These are phyloP conservation scores for Berghia stephanieae DNA, from an alignment of 1,140 invertebrate species.

Conservation along the genomic window DNA sequence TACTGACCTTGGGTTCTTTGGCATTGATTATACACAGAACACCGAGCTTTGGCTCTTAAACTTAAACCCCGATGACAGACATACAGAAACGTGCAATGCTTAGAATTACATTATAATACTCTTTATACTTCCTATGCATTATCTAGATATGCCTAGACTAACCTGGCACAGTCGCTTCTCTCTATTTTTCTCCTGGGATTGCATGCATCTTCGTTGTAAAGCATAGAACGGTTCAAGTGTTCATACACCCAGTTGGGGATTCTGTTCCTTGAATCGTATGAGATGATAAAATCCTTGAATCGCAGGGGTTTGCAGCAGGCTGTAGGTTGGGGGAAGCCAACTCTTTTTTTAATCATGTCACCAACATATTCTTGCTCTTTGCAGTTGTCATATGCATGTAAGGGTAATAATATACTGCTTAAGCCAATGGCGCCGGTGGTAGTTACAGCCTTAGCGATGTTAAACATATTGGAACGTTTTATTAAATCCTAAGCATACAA, in stretches of 20 bases:
- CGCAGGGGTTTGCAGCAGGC: conserved; percentile 35
- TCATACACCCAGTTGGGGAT: conserved; percentile 31
- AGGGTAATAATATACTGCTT: too few relatives aligned
- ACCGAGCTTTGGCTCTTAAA: too few relatives aligned
- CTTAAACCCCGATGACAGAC: background rate
- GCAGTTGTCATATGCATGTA: conserved; percentile 23
- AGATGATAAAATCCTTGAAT: conserved; percentile 33
- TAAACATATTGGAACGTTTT: too few relatives aligned
- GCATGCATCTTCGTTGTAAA: conserved; percentile 29
- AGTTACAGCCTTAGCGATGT: too few relatives aligned
- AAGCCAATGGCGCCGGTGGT: too few relatives aligned
- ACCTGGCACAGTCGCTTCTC: conserved; percentile 14
- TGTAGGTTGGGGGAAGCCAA: conserved; percentile 33
- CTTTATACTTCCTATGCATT: too few relatives aligned
- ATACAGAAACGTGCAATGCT: background rate
- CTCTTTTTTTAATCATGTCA: conserved; percentile 35
- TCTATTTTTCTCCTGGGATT: conserved; percentile 27
- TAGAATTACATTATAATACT: background rate
- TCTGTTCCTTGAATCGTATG: conserved; percentile 31
- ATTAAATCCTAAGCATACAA: too few relatives aligned
- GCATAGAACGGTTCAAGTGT: conserved; percentile 16
- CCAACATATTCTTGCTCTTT: conserved; percentile 30
- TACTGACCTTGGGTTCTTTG: too few relatives aligned
- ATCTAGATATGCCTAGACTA: background rate
- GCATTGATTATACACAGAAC: too few relatives aligned